Evolutionary conservation across 2,797 vertebrate species (phyloP), one percentile per base, ranked within the genome.

Genomic region (Australoheros facetus): DNA sequence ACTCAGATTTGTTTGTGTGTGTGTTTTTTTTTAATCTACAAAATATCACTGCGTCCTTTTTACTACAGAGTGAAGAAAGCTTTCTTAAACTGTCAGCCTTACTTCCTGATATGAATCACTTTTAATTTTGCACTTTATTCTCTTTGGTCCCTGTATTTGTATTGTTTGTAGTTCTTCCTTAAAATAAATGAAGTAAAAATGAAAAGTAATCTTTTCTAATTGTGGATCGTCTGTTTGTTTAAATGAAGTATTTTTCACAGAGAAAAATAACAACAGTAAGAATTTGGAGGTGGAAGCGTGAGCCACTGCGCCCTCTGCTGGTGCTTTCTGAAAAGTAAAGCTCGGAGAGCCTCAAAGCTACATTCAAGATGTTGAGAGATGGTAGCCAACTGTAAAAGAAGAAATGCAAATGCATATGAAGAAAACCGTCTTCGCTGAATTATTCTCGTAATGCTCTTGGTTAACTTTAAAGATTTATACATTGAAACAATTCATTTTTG

Each of bases 121-220:
- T 82, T 66, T 42, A 79, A 82, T 84, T 89, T 90, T 93, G 94
- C 94, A 94, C 94, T 94, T 94, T 94, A 94, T 89, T 83, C 82
- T 32, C 5, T 9, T 82, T 79, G 32, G 28, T 91, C 56, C 30
- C 16, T 84, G 53, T 82, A 70, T 87, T 89, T 91, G 71, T 84
- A 79, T 62, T 81, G 64, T 88, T 59, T 87, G 54, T 89, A 70
- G 71, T 64, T 85, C 54, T 85, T 85, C 73, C 42, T 80, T 39
- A 60, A 84, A 82, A 88, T 11, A 85, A 82, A 83, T 84, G 45
- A 73, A 2, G 78, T 82, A 17, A 73, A 87, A 92, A 87, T 87
- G 79, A 89, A 91, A 78, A 42, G 0, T 23, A 51, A 80, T 56
- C 74, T 92, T 37, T 93, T 90, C 13, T 85, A 82, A 71, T 32